phyloP scores from a whole-genome alignment of 2,113 vertebrate species.

The Nothocercus julius region DNA sequence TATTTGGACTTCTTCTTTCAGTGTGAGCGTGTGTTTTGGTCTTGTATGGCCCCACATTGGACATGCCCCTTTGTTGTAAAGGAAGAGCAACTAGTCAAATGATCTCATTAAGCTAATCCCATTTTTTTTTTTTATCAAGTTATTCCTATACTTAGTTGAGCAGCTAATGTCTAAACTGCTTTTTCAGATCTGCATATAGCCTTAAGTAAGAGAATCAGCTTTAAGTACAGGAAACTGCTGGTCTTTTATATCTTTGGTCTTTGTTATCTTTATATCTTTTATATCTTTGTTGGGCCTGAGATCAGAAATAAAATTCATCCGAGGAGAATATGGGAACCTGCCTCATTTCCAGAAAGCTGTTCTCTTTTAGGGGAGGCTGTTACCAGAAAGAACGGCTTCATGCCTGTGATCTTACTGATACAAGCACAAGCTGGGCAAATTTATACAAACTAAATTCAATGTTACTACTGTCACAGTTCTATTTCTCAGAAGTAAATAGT shows the following conservation, averaged over 20 bases:
- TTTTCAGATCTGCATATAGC: background rate
- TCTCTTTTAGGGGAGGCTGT: background rate
- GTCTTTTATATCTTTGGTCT: background rate
- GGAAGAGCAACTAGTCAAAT: constrained; percentile 7
- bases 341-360: background rate
- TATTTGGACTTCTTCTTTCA: constrained; percentile 25
- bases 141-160: background rate
- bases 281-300: background rate
- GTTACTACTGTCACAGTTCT: background rate
- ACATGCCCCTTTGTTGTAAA: constrained; percentile 15
- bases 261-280: background rate
- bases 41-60: constrained; percentile 44
- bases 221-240: background rate
- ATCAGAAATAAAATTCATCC: background rate
- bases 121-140: background rate
- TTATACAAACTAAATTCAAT: background rate
- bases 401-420: background rate
- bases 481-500: background rate
- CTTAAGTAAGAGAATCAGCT: background rate
- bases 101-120: background rate
- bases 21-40: background rate
- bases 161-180: background rate
- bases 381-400: background rate
- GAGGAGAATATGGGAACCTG: background rate
- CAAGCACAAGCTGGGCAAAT: background rate